Evolutionary conservation across 1,140 invertebrate species (phyloP), one percentile per base, ranked within the genome.

Genomic region (Ladona fulva): DNA sequence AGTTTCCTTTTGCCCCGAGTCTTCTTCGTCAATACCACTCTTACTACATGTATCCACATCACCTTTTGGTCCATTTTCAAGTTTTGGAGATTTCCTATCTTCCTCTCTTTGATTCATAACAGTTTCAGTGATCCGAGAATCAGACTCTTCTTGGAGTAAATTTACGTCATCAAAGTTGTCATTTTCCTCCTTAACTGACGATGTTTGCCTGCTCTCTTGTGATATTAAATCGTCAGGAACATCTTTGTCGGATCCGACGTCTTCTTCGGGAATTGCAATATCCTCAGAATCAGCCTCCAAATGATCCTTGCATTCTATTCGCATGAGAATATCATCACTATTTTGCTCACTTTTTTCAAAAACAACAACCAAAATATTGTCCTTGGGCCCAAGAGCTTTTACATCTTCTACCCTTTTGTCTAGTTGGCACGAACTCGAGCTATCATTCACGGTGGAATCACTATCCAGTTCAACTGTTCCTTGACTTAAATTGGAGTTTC

Each of bases 1-100:
- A 77, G 78, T 78, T 24, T 78, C 74, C 78, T 79, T 52, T 1
- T 80, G 77, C 73, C 80, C 81, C n/a, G 25, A 75, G 16, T 81
- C 80, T 76, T 80, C 81, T 89, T 89, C n/a, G n/a, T n/a, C n/a
- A n/a, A n/a, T n/a, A 74, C 89, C 88, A 84, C 88, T 89, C 77
- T 85, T 85, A 83, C 89, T 88, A 85, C 88, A 19, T 12, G 14
- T 89, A 78, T 87, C 87, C 78, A 84, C 87, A 78, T 78, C 87
- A 86, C 86, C 77, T 87, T 74, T 37, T 74, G 59, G 44, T 77
- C 22, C 22, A 24, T 24, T 77, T 77, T 77, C 59, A 25, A 29
- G 11, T 77, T 77, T 24, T 52, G 1, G 0, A 24, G 44, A 44
- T 24, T 66, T 66, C 3, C 52, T 12, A 66, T 16, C 16, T 6